Evolutionary conservation across 2,797 vertebrate species (phyloP).

Genomic region (Danionella dracula): DNA sequence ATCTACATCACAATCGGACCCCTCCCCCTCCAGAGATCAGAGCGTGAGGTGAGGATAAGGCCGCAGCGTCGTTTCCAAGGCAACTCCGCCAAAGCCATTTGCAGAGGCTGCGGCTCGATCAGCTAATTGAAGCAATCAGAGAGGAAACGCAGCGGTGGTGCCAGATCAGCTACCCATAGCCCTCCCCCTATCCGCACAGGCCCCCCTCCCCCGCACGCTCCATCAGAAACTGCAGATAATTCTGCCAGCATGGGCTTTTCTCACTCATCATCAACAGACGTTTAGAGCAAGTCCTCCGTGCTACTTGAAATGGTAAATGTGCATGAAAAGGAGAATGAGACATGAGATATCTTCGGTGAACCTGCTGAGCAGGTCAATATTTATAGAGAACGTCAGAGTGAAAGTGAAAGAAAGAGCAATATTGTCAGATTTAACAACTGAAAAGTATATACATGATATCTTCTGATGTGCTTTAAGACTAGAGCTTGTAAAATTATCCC

Average conservation of each 20-base stretch:
- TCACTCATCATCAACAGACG: background rate
- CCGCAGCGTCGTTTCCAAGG: constrained; percentile 48
- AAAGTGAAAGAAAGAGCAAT: background rate
- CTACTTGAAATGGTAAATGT: background rate
- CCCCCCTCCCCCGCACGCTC: constrained; percentile 33
- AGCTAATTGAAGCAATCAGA: constrained; percentile 70
- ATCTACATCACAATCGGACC: background rate
- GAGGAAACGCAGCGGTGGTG: constrained; percentile 49
- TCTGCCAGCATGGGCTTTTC: constrained; percentile 11
- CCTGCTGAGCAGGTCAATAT: background rate
- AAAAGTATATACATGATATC: too few relatives aligned
- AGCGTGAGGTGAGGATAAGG: constrained; percentile 25
- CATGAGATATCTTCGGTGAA: background rate
- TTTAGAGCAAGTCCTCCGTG: background rate
- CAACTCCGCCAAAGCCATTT: constrained; percentile 54
- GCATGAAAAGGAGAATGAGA: background rate
- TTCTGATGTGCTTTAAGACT: background rate
- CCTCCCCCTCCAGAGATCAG: background rate
- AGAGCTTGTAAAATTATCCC: background rate
- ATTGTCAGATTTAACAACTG: background rate
- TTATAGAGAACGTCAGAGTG: background rate
- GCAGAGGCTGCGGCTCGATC: constrained; percentile 55
- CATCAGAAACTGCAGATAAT: constrained; percentile 23
- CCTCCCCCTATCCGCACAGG: constrained; percentile 11
- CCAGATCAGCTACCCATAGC: constrained; percentile 13